These are phyloP conservation scores for Dynastes tityus DNA, from an alignment of 2,888 invertebrate genomes.

Conservation along the genomic window DNA sequence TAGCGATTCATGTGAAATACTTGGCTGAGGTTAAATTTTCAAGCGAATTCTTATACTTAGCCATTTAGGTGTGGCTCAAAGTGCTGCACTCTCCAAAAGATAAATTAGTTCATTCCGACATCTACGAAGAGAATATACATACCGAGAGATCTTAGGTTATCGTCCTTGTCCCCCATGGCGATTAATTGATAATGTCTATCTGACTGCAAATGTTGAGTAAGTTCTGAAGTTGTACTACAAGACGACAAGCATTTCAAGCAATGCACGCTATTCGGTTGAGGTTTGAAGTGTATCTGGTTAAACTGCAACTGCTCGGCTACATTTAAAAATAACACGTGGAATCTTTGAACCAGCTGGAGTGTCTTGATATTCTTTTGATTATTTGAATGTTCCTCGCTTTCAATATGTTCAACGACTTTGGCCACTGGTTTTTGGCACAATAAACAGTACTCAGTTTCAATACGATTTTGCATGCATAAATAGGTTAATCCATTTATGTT, in stretches of 20 bases:
- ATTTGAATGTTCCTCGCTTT: neutral
- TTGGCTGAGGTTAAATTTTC: too few relatives aligned
- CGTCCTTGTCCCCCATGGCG: neutral
- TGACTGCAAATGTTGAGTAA: neutral
- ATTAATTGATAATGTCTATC: neutral
- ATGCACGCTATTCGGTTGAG: neutral
- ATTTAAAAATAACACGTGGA: neutral
- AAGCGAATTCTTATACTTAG: too few relatives aligned
- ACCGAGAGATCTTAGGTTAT: neutral
- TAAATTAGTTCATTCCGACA: too few relatives aligned
- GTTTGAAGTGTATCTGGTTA: neutral
- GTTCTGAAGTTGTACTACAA: neutral
- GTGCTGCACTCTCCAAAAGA: too few relatives aligned
- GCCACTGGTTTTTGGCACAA: neutral
- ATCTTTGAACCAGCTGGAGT: neutral
- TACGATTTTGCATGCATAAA: conserved; percentile 23
- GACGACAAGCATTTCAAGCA: neutral
- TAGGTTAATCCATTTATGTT: neutral
- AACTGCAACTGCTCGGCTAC: neutral
- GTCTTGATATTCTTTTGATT: neutral
- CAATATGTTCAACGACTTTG: neutral
- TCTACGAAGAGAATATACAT: neutral
- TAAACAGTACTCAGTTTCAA: conserved; percentile 15
- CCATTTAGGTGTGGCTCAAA: too few relatives aligned
- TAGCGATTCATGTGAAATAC: too few relatives aligned